A percentile compares a stretch with the other conserved stretches of the same genome.
These are phyloP conservation scores for Eulemur rufifrons DNA, from an alignment of 2,113 vertebrate genomes.

Conservation along the genomic window DNA sequence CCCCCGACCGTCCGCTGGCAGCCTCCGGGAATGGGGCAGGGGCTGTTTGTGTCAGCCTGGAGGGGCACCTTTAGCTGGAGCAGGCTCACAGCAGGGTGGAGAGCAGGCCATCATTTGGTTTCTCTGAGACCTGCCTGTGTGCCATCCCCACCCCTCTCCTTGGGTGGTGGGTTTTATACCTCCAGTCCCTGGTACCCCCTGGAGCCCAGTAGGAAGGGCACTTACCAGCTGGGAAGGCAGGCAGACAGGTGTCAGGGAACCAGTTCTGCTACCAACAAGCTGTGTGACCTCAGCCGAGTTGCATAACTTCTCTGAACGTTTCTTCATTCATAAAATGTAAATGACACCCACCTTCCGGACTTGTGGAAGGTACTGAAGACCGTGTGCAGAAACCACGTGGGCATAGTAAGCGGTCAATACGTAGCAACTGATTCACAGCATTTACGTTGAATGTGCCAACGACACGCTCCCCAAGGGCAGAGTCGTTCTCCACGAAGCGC, in stretches of 20 bases:
- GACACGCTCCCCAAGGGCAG: neutral
- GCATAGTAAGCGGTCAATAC: accelerated
- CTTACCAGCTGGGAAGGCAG: neutral
- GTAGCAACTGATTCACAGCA: accelerated
- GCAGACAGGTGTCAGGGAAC: neutral
- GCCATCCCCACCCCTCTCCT: neutral
- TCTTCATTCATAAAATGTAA: neutral
- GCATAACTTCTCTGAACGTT: neutral
- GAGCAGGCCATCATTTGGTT: neutral
- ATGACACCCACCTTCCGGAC: neutral
- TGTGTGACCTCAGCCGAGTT: neutral
- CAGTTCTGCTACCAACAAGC: neutral
- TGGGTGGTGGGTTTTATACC: too few species aligned
- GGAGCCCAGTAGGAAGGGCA: neutral
- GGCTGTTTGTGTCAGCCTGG: neutral
- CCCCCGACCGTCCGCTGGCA: neutral
- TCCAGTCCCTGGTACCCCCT: neutral
- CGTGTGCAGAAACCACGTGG: neutral
- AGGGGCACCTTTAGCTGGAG: neutral
- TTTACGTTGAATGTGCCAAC: accelerated
- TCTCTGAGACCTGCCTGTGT: neutral
- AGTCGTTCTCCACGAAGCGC: accelerated
- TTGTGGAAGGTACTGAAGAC: neutral
- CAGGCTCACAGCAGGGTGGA: neutral
- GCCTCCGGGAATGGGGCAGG: neutral